Conservation (phyloP, 2,888 invertebrate genomes). For the Sceliomorpha sp. region DNA sequence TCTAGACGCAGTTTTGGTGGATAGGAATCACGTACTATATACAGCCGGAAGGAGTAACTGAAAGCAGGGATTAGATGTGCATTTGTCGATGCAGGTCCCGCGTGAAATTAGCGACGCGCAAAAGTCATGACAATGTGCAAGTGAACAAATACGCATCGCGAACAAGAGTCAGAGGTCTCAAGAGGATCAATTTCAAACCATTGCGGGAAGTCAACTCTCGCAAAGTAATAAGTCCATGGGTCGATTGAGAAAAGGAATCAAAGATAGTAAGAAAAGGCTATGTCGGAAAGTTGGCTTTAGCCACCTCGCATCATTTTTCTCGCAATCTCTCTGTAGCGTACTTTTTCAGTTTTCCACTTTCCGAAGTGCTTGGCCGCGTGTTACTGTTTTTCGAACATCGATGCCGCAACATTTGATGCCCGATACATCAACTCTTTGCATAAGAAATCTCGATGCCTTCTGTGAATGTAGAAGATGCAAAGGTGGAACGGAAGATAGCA, state of each 20-base stretch:
- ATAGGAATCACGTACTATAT: constrained; percentile 30
- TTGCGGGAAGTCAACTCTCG: constrained; percentile 54
- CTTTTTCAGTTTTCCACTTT: constrained; percentile 67
- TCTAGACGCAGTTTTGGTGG: constrained; percentile 1
- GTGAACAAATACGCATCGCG: not conserved
- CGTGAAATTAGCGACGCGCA: constrained; percentile 48
- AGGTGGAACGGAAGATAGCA: constrained; percentile 1
- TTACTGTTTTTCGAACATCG: no score
- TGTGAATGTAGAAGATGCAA: not conserved
- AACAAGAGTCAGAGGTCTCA: constrained; percentile 44
- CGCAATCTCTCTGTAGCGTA: constrained; percentile 28
- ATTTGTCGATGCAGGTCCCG: constrained; percentile 31
- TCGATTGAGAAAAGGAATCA: constrained; percentile 50
- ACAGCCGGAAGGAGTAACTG: constrained; percentile 48
- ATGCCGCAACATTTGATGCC: constrained; percentile 75
- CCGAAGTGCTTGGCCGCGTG: constrained; percentile 58
- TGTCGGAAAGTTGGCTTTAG: constrained; percentile 40
- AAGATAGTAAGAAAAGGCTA: constrained; percentile 24
- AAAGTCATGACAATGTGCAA: constrained; percentile 39
- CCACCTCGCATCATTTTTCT: constrained; percentile 59
- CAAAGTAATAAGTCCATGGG: constrained; percentile 64
- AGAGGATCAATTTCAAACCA: constrained; percentile 57
- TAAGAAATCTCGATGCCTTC: constrained; percentile 71
- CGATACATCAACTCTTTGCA: constrained; percentile 77
- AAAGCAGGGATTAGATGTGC: constrained; percentile 50